These are phyloP conservation scores for Pyrrhura leucotis DNA, from an alignment of 2,797 vertebrate genomes.

Conservation along the genomic window DNA sequence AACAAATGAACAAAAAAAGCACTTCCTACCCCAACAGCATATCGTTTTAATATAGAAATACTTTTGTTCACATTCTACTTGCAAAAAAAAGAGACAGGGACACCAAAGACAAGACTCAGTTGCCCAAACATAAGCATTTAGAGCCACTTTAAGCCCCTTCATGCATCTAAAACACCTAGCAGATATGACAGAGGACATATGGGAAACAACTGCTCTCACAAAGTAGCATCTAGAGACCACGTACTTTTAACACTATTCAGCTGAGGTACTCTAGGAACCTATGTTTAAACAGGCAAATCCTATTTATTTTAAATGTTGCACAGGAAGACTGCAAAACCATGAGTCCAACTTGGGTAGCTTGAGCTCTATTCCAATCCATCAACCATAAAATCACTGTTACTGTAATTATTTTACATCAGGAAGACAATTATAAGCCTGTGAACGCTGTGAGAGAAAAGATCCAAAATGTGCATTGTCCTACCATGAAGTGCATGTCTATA, in stretches of 20 bases:
- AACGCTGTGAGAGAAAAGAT: neutral
- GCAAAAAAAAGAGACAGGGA: neutral
- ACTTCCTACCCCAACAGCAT: neutral
- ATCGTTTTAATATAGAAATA: neutral
- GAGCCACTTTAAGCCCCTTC: neutral
- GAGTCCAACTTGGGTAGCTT: neutral
- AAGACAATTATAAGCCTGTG: neutral
- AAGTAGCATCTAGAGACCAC: neutral
- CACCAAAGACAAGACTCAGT: neutral
- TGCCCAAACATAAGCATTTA: neutral
- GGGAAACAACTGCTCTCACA: neutral
- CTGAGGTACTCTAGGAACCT: neutral
- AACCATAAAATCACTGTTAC: neutral
- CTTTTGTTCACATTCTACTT: neutral
- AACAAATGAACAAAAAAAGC: neutral
- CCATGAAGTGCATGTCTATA: neutral
- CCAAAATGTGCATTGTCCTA: neutral
- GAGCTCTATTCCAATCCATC: neutral
- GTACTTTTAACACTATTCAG: neutral
- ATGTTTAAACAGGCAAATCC: neutral
- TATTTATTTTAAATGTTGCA: neutral
- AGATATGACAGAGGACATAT: neutral
- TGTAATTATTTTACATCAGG: neutral
- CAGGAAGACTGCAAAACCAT: neutral
- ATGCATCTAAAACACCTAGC: neutral